Evolutionary conservation across 2,113 vertebrate species (phyloP), one percentile per base, ranked within the genome.

Genomic region (Mesitornis unicolor): DNA sequence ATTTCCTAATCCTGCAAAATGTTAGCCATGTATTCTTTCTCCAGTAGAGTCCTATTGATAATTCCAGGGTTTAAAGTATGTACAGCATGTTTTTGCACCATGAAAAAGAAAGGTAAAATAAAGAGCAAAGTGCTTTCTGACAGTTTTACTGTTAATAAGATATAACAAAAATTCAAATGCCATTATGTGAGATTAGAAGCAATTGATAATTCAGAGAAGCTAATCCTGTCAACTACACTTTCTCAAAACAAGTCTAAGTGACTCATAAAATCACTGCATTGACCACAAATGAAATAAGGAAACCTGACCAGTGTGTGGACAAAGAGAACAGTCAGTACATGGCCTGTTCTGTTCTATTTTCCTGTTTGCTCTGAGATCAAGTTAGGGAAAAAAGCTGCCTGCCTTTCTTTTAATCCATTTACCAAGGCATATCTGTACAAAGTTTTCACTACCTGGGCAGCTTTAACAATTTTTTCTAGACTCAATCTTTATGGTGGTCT

Each of bases 381-480:
- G 59, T 74, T 85, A 35, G 71, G 53, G 77, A 81, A 82, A 90
- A 61, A 95, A 90, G 3, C 19, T 74, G 60, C 22, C 31, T 61
- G 21, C 18, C 53, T 87, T 95, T 88, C 60, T 50, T 86, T 96
- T 91, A 81, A 73, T 93, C 60, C 33, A 31, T 93, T 89, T 56
- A 63, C 74, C 28, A 26, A 65, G 75, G 67, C 33, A 73, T 45
- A 69, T 29, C 65, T 79, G n/a, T 79, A 93, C 69, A 93, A 91
- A 92, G 36, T 67, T 93, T 96, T 94, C 7, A 19, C 22, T 70
- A 77, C 54, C 57, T 78, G 35, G 54, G 53, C 26, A 77, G 56
- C 38, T 89, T 91, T 90, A 94, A 74, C 28, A n/a, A 45, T 67
- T 96, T 90, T 87, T 92, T 91, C 93, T 80, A 85, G 43, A 54